A percentile compares a stretch with the other conserved stretches of the same genome.
phyloP scores from a whole-genome alignment of 2,113 vertebrate species.

The Muntiacus reevesi region DNA sequence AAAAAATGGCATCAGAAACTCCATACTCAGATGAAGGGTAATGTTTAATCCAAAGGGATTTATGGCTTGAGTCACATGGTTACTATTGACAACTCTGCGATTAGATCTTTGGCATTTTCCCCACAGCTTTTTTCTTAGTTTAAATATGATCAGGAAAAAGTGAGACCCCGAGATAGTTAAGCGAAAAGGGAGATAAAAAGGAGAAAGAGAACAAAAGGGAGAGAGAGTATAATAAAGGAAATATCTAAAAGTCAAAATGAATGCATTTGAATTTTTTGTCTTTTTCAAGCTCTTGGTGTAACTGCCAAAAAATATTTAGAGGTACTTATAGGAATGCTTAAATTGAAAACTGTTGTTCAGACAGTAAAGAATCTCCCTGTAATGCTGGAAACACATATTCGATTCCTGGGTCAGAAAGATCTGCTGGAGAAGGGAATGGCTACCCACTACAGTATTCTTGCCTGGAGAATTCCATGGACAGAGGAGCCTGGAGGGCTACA shows the following conservation, averaged over 20 bases:
- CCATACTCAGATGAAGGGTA: constrained; percentile 3
- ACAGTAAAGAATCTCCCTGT: background rate
- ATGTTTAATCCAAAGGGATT: constrained; percentile 47
- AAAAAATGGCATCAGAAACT: constrained; percentile 34
- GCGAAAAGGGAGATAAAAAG: background rate
- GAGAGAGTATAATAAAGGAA: background rate
- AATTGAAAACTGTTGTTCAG: background rate
- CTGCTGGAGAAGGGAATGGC: background rate
- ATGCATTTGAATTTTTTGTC: background rate
- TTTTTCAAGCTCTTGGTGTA: background rate
- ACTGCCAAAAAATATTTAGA: constrained; percentile 1
- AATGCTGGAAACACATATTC: background rate
- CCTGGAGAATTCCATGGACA: background rate
- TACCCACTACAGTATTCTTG: background rate
- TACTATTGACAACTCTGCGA: constrained; percentile 29
- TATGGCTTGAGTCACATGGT: background rate
- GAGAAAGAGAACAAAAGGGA: background rate
- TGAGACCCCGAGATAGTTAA: background rate
- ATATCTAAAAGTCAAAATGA: background rate
- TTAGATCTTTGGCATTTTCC: constrained; percentile 45
- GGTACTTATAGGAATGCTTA: background rate
- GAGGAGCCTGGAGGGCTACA: background rate
- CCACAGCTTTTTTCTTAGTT: background rate
- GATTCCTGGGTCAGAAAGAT: background rate
- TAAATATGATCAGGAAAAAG: constrained; percentile 4